Conservation (phyloP, 1,140 invertebrate genomes). For the Drusus annulatus region DNA sequence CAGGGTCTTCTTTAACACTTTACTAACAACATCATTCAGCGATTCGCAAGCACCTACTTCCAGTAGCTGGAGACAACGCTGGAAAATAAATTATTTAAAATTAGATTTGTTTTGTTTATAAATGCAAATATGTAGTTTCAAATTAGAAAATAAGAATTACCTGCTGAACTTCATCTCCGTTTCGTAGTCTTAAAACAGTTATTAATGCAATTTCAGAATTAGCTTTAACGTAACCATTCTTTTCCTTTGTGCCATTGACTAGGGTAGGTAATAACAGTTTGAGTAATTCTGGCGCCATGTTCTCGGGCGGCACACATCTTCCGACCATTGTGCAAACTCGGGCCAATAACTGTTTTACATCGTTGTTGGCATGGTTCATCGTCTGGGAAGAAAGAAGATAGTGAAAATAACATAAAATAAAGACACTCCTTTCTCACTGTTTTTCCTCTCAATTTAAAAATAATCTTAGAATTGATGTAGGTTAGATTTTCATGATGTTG, state of each 20-base stretch:
- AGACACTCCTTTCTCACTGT: too few species aligned
- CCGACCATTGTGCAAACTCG: constrained; percentile 83
- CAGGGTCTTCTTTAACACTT: constrained; percentile 83
- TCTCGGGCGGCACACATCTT: constrained; percentile 73
- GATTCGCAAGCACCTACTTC: constrained; percentile 92
- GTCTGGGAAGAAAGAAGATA: constrained; percentile 73
- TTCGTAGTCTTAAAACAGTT: constrained; percentile 84
- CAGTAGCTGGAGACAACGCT: constrained; percentile 83
- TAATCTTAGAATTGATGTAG: not conserved
- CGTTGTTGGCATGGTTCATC: constrained; percentile 94
- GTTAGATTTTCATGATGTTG: not conserved
- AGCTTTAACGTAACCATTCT: constrained; percentile 94
- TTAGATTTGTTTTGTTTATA: not conserved
- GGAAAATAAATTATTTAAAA: constrained; percentile 60
- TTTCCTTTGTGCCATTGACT: constrained; percentile 98
- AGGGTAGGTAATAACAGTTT: constrained; percentile 89
- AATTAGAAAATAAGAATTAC: constrained; percentile 67
- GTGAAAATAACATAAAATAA: constrained; percentile 16
- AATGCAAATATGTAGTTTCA: too few species aligned
- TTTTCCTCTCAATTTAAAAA: too few species aligned
- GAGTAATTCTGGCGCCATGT: constrained; percentile 81
- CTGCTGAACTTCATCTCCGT: constrained; percentile 83
- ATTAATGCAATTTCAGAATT: constrained; percentile 94
- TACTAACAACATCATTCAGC: constrained; percentile 89
- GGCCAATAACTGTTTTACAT: constrained; percentile 94